Conservation (phyloP, 1,140 invertebrate species). For the Diorhabda sublineata region DNA sequence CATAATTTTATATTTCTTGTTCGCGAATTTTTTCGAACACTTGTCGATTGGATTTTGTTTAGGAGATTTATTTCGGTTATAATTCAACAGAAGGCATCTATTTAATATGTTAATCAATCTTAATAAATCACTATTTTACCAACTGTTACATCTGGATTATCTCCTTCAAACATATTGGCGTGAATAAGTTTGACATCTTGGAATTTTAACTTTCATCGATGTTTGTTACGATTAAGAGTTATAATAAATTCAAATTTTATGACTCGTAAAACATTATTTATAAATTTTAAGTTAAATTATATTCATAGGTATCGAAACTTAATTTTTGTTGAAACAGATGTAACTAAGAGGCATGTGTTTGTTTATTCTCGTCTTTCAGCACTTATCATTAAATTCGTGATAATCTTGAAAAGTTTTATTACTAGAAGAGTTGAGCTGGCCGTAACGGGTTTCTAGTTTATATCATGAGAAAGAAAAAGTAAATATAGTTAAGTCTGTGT, state of each 20-base stretch:
- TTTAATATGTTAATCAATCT: no score
- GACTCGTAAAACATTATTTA: conserved; percentile 24
- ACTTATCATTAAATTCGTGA: not conserved
- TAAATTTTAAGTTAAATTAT: conserved; percentile 14
- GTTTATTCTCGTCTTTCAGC: not conserved
- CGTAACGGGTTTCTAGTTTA: no score
- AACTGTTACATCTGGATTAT: conserved; percentile 5
- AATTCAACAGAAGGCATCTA: no score
- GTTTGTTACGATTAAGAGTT: conserved; percentile 20
- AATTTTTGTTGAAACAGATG: conserved; percentile 18
- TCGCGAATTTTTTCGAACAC: no score
- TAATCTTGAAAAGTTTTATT: not conserved
- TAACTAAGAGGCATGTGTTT: conserved; percentile 15
- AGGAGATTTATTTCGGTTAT: no score
- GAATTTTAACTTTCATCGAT: conserved; percentile 18
- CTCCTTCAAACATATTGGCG: conserved; percentile 14
- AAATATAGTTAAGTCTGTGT: no score
- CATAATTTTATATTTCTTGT: no score
- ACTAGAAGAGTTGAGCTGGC: not conserved
- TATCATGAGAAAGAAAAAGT: no score
- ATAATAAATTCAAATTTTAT: conserved; percentile 21
- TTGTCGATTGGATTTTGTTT: no score
- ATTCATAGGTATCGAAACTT: conserved; percentile 7
- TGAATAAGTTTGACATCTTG: conserved; percentile 17
- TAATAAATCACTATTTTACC: no score